Conservation (phyloP, 53 echinoderm and acorn worm species). For the Crossaster papposus region DNA sequence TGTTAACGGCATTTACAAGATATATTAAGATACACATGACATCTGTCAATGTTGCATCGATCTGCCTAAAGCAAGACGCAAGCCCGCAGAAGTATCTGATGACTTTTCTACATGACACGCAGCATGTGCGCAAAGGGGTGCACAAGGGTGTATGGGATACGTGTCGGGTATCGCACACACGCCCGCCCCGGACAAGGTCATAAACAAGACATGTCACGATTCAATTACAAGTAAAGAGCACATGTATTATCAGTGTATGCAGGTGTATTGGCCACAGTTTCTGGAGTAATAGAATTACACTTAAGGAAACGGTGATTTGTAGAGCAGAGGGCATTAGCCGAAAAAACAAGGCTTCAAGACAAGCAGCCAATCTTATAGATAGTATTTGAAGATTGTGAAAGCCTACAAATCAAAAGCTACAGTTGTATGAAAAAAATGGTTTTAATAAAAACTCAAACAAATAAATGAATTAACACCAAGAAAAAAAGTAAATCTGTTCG, state of each 20-base stretch:
- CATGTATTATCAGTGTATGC: background rate
- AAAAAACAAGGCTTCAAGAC: background rate
- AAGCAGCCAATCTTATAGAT: background rate
- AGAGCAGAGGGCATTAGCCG: background rate
- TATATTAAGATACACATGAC: too few relatives aligned
- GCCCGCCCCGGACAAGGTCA: background rate
- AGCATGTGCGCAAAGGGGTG: background rate
- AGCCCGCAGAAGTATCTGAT: background rate
- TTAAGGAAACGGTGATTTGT: background rate
- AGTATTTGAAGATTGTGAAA: too few relatives aligned
- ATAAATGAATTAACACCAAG: too few relatives aligned
- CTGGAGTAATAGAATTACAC: background rate
- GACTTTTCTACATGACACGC: background rate
- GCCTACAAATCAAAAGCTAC: too few relatives aligned
- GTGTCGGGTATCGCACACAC: background rate
- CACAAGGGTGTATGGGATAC: background rate
- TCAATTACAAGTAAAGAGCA: background rate
- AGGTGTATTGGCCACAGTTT: background rate
- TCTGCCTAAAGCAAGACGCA: background rate
- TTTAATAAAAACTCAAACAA: too few relatives aligned
- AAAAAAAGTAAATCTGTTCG: too few relatives aligned
- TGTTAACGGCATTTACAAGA: too few relatives aligned
- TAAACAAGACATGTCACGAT: background rate
- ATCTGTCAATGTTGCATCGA: background rate
- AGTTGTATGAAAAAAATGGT: too few relatives aligned